These are phyloP conservation scores for Meda fulgida DNA, from an alignment of 2,797 vertebrate species.

Conservation along the genomic window DNA sequence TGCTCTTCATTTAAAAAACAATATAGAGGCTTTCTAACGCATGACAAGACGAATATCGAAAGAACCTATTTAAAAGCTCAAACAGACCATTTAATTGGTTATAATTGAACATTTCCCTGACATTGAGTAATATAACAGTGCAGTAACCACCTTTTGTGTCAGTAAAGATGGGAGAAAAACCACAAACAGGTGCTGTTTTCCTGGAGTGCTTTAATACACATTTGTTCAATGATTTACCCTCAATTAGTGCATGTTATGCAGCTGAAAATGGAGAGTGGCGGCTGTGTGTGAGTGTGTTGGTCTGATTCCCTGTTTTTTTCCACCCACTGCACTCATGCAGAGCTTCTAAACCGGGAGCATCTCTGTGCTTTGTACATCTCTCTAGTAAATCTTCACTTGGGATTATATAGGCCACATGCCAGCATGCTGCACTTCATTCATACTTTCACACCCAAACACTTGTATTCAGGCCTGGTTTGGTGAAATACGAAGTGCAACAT, in stretches of 20 bases:
- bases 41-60: background rate
- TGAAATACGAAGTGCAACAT: background rate
- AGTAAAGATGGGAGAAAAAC: background rate
- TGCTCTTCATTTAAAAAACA: background rate
- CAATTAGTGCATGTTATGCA: conserved; percentile 16
- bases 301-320: conserved; percentile 5
- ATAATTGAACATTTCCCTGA: conserved; percentile 4
- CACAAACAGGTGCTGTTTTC: background rate
- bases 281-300: background rate
- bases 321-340: conserved; percentile 39
- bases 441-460: conserved; percentile 21
- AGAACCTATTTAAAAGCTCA: background rate
- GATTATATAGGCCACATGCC: conserved; percentile 29
- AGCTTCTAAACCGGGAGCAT: background rate
- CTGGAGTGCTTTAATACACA: conserved; percentile 16
- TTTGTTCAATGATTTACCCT: conserved; percentile 29
- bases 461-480: background rate
- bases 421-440: background rate
- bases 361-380: background rate
- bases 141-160: background rate
- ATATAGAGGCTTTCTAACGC: background rate
- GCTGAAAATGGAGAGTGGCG: conserved; percentile 9
- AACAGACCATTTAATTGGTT: background rate
- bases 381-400: conserved; percentile 23
- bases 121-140: background rate